A percentile compares a stretch with the other conserved stretches of the same genome.
These are phyloP conservation scores for Sclerodermus sp. DNA, from an alignment of 2,888 invertebrate genomes.

Conservation along the genomic window DNA sequence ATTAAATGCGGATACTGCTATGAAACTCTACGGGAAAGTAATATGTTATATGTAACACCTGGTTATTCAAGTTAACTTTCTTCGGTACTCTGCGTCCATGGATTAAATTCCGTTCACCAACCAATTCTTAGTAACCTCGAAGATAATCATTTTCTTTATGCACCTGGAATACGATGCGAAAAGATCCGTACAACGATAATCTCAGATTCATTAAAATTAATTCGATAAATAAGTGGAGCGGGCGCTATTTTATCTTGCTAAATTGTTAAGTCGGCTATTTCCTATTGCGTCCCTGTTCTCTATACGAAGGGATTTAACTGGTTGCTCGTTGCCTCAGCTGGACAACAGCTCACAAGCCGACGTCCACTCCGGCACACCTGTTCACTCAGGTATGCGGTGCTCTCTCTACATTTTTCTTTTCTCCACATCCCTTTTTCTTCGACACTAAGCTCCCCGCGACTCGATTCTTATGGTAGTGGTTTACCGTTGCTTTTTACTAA, in stretches of 20 bases:
- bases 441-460: too few species aligned
- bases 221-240: neutral
- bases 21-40: too few species aligned
- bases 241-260: neutral
- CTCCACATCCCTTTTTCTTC: conserved; percentile 3
- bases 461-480: conserved; percentile 5
- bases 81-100: too few species aligned
- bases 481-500: conserved; percentile 19
- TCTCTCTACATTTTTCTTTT: neutral
- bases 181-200: neutral
- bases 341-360: conserved; percentile 5
- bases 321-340: conserved; percentile 18
- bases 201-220: neutral
- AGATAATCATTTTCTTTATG: too few species aligned
- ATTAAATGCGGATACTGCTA: too few species aligned
- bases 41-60: too few species aligned
- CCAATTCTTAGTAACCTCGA: too few species aligned
- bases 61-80: too few species aligned
- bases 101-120: too few species aligned
- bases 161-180: too few species aligned
- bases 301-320: conserved; percentile 28
- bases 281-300: conserved; percentile 26
- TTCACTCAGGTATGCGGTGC: conserved; percentile 40
- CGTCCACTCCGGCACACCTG: conserved; percentile 34
- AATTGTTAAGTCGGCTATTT: conserved; percentile 17